These are phyloP conservation scores for Albula goreensis DNA, from an alignment of 2,113 vertebrate genomes.

Conservation along the genomic window DNA sequence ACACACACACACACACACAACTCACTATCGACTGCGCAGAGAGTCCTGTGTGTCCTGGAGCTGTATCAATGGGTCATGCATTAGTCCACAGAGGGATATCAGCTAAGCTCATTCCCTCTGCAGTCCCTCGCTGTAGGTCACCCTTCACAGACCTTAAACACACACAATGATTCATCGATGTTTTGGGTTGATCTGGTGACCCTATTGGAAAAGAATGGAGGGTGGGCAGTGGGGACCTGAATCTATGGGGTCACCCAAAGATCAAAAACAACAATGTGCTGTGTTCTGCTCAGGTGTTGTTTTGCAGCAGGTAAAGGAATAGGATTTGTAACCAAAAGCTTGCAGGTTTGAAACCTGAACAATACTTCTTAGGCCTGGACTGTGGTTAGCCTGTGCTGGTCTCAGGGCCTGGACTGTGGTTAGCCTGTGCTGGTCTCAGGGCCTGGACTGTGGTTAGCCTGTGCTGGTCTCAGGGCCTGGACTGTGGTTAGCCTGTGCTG, in stretches of 20 bases:
- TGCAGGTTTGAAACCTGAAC: too few species aligned
- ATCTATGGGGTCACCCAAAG: background rate
- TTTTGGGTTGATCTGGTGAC: background rate
- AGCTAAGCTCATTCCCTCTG: background rate
- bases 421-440: too few species aligned
- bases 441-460: too few species aligned
- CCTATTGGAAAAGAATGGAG: background rate
- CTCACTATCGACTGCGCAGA: background rate
- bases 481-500: too few species aligned
- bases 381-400: too few species aligned
- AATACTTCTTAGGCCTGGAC: too few species aligned
- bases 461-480: too few species aligned
- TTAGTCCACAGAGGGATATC: background rate
- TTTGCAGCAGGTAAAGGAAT: background rate
- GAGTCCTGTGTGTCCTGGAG: background rate
- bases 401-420: too few species aligned
- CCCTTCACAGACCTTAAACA: background rate
- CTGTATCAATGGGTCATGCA: background rate
- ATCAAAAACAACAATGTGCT: background rate
- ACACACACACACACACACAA: too few species aligned
- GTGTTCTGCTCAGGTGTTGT: background rate
- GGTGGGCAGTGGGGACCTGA: background rate
- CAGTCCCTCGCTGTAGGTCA: background rate
- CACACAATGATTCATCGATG: background rate
- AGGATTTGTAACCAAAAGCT: background rate